Evolutionary conservation across 1,140 invertebrate genomes (phyloP), one percentile per base, ranked within the genome.

Genomic region (Zaprionus ghesquierei): DNA sequence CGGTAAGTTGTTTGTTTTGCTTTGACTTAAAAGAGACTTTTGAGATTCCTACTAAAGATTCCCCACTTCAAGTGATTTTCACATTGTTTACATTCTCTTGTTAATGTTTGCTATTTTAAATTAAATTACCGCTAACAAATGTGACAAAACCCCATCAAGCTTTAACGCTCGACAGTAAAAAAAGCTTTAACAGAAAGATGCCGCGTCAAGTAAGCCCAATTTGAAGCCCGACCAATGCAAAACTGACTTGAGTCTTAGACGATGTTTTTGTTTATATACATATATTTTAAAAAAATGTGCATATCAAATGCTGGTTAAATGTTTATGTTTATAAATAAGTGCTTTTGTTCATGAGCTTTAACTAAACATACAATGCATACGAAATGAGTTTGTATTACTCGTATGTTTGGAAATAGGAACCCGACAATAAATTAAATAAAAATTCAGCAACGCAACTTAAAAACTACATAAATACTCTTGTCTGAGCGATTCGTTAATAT

Each of bases 281-380:
- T 65, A 55, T 68, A 38, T 58, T 33, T 66, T 66, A 77, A 61
- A 56, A 68, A 69, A 70, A 63, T 65, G 29, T 61, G 66, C 75
- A 78, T 78, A 78, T 51, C 60, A 77, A 71, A 82, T 82, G 75
- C 79, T 62, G 53, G 54, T 62, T 72, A 70, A 77, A 84, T 84
- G 81, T 73, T 68, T 73, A 61, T 73, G 64, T 75, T 75, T 81
- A 85, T 86, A 85, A 85, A 85, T 85, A 86, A 69, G 73, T 85
- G 77, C 27, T 73, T 72, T 66, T 73, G 66, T 60, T 77, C 38
- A 74, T 84, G 73, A 76, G 59, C 49, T 65, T 73, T 59, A 46
- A 77, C 81, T 75, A 81, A 64, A 66, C 10, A 60, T 69, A 69
- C 22, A 63, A 63, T 70, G 60, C 60, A 63, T 64, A 84, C 35